phyloP scores from a whole-genome alignment of 2,113 vertebrate genomes.

The Nycticorax nycticorax region DNA sequence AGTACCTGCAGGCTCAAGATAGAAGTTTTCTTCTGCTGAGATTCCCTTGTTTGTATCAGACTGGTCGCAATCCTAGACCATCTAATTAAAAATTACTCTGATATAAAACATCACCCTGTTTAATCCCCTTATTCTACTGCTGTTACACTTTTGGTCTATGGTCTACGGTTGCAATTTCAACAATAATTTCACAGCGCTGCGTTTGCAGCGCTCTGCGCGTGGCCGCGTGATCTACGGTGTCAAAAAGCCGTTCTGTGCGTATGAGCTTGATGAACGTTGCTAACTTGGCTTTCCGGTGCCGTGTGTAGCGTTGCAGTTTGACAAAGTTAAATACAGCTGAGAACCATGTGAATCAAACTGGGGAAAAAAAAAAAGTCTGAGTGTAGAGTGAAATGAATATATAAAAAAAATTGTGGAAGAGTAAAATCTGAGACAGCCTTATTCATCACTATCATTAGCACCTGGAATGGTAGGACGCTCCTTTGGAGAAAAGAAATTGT shows the following conservation, averaged over 20 bases:
- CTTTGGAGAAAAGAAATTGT: not conserved
- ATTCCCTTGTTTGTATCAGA: not conserved
- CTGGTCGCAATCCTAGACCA: not conserved
- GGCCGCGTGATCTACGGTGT: not conserved
- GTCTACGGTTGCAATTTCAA: not conserved
- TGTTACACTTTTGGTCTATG: not conserved
- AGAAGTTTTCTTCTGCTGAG: not conserved
- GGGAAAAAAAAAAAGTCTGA: not conserved
- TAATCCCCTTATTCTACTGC: not conserved
- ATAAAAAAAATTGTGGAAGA: not conserved
- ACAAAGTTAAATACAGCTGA: not conserved
- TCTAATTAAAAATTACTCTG: not conserved
- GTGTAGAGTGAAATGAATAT: not conserved
- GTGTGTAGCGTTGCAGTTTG: not conserved
- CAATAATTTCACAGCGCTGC: not conserved
- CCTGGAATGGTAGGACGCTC: not conserved
- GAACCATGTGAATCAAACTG: not conserved
- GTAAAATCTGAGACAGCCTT: not conserved
- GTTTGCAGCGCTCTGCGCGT: not conserved
- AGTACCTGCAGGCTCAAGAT: not conserved
- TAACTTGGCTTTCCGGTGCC: fast-evolving
- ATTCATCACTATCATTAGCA: not conserved
- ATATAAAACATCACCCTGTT: not conserved
- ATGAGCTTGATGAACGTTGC: not conserved
- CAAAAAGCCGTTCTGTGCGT: not conserved